phyloP scores from a whole-genome alignment of 1,140 invertebrate species.

The Andrena cerasifolii region DNA sequence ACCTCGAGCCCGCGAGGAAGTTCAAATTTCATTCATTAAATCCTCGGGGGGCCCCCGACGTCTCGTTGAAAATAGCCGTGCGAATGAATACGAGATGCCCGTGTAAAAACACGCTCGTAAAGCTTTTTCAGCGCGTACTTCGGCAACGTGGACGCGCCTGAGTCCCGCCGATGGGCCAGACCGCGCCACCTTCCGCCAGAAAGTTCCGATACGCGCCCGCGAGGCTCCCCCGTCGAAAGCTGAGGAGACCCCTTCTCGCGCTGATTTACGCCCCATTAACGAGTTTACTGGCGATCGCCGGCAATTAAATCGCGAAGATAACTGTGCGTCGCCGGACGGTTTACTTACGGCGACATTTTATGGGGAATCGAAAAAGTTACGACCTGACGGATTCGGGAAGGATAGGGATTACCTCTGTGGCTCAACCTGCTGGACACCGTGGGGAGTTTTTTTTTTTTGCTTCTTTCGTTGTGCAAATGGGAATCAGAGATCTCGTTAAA shows the following conservation, averaged over 20 bases:
- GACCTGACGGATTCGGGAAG: not conserved
- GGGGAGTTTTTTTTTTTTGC: too few species aligned
- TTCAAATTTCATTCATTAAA: constrained; percentile 60
- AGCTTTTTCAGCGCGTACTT: constrained; percentile 21
- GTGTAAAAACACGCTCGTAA: constrained; percentile 50
- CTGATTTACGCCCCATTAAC: constrained; percentile 24
- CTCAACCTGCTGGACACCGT: not conserved
- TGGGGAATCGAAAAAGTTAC: constrained; percentile 8
- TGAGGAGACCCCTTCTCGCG: too few species aligned
- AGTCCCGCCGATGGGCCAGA: constrained; percentile 4
- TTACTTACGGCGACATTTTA: constrained; percentile 1
- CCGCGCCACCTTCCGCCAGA: too few species aligned
- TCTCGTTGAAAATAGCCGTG: constrained; percentile 50
- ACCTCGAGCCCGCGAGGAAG: constrained; percentile 34
- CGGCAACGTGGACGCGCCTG: constrained; percentile 33
- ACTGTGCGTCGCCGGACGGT: not conserved
- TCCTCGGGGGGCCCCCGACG: constrained; percentile 25
- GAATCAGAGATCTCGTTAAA: too few species aligned
- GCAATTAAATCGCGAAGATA: constrained; percentile 23
- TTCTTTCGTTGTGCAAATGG: too few species aligned
- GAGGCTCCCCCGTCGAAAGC: not conserved
- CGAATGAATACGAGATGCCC: constrained; percentile 50
- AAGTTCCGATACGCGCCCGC: too few species aligned
- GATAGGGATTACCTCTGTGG: not conserved
- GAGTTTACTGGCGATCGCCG: constrained; percentile 8